Base-by-base conservation (phyloP, 2,113 vertebrate genomes). In the Zosterops borbonicus region DNA sequence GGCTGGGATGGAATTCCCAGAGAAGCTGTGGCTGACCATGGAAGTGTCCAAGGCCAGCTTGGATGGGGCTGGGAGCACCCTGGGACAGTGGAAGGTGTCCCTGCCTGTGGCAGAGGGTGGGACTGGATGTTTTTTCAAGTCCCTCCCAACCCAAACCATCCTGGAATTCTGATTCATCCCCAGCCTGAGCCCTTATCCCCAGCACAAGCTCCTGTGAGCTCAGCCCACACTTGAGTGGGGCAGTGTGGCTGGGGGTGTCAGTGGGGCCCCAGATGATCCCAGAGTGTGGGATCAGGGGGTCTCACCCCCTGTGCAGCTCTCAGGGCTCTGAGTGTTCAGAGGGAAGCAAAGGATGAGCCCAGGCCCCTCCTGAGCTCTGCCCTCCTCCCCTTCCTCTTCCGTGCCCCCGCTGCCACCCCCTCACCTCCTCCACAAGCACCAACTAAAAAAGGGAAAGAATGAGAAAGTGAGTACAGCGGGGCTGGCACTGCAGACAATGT, bases 401-500 rank as follows among this genome's bases (percentile, higher is more conserved):
- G 49, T 58, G 77, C 55, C 76, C 77, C 77, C 88, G 87, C 83
- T 74, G 46, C 21, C 83, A 81, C 75, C 94, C 84, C 87, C 95
- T 87, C 74, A 42, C 94, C 96, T 78, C 96, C 97, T 87, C 90
- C 95, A 46, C n/a, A 4, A 55, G 95, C 89, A 83, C 84, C 97
- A 87, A 9, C 85, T 95, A 64, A 88, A 64, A 82, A 96, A 96
- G 96, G 97, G 96, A 95, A 95, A 96, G 97, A 97, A 96, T 96
- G 97, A 96, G 96, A 95, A 98, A 97, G 98, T 98, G 98, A 95
- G 98, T 94, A 96, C 97, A 97, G 97, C 87, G 96, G 96, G 95
- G 96, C 98, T 99, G 99, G 98, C 98, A 98, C 96, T 1, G 96
- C 73, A 98, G 98, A 99, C 99, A 99, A 99, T 99, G 99, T 98